These are phyloP conservation scores for Caenorhabditis sinica DNA, from an alignment of 2,888 invertebrate genomes.

Conservation along the genomic window DNA sequence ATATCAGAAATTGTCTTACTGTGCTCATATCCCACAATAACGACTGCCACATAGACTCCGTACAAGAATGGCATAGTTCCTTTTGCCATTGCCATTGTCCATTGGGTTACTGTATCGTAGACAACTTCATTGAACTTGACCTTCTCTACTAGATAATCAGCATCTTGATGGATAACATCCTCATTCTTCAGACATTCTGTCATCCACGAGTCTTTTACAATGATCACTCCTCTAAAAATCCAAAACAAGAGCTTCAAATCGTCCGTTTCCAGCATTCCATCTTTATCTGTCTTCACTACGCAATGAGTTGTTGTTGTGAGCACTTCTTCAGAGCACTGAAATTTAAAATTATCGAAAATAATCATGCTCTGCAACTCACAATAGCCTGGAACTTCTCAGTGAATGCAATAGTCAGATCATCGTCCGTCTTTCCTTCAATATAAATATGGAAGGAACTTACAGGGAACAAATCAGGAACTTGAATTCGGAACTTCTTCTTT, in stretches of 20 bases:
- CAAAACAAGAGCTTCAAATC: conserved; percentile 11
- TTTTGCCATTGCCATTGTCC: conserved; percentile 26
- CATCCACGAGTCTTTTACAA: conserved; percentile 33
- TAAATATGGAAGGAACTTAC: conserved; percentile 26
- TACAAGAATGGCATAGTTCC: conserved; percentile 11
- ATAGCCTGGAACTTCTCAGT: conserved; percentile 20
- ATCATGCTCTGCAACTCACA: background rate
- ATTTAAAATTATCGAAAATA: background rate
- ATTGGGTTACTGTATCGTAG: conserved; percentile 16
- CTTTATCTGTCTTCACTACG: conserved; percentile 10
- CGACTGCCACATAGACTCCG: conserved; percentile 14
- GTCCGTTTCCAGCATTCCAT: conserved; percentile 7
- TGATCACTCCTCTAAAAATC: conserved; percentile 24
- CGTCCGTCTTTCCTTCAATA: conserved; percentile 12
- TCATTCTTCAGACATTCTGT: conserved; percentile 20
- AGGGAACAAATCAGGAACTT: conserved; percentile 13
- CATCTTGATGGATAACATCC: background rate
- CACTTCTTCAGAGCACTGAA: conserved; percentile 8
- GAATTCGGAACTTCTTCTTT: conserved; percentile 17
- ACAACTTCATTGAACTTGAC: conserved; percentile 12
- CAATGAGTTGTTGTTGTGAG: conserved; percentile 30
- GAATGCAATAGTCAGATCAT: background rate
- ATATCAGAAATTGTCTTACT: background rate
- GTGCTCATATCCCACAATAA: conserved; percentile 6
- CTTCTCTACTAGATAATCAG: conserved; percentile 13